phyloP scores from a whole-genome alignment of 2,113 vertebrate genomes.

The Amazona guildingii region DNA sequence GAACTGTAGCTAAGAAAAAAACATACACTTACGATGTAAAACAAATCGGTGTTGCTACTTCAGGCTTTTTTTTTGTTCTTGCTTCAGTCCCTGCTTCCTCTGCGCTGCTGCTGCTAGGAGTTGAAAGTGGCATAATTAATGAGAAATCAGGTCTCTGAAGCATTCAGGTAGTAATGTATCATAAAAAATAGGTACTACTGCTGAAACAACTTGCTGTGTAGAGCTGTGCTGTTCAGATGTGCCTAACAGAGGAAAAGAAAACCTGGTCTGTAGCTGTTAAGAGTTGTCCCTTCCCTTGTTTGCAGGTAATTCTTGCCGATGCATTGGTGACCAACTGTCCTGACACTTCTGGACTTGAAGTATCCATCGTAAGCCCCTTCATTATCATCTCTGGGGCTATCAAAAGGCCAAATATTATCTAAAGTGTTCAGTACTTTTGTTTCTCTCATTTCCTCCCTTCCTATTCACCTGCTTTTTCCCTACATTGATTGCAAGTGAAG shows the following conservation, averaged over 20 bases:
- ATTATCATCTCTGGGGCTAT: not conserved
- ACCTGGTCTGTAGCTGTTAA: not conserved
- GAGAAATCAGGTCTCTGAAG: not conserved
- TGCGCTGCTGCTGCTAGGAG: not conserved
- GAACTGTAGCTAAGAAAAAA: not conserved
- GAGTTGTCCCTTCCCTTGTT: not conserved
- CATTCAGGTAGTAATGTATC: not conserved
- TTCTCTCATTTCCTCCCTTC: not conserved
- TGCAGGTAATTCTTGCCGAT: not conserved
- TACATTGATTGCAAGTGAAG: not conserved
- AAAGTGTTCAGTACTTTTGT: not conserved
- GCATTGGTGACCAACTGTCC: not conserved
- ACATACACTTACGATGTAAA: not conserved
- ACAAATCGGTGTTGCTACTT: not conserved
- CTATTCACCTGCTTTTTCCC: not conserved
- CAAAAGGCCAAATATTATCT: not conserved
- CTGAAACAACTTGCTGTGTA: not conserved
- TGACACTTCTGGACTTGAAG: not conserved
- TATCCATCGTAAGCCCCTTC: not conserved
- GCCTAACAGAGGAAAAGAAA: not conserved
- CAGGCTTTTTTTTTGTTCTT: not conserved
- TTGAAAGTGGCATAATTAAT: not conserved
- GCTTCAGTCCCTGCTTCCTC: not conserved
- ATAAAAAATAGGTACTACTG: not conserved
- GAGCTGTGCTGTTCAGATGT: not conserved